A percentile compares a stretch with the other conserved stretches of the same genome.
Evolutionary conservation across 1,140 invertebrate species (phyloP).

Genomic region (Armadillidium nasatum): DNA sequence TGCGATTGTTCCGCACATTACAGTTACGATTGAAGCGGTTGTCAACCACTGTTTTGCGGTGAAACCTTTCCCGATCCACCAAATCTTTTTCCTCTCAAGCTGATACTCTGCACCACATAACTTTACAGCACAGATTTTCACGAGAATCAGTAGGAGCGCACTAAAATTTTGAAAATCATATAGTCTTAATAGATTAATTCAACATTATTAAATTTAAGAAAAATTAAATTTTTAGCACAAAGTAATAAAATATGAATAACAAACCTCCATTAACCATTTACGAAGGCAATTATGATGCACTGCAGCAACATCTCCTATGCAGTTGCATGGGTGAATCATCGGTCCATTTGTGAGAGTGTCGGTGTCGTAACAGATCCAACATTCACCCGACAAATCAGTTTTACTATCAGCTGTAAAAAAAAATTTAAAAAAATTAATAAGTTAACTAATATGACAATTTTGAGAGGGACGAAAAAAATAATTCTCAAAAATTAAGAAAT

Average conservation of each 20-base stretch:
- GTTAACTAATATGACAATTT: background rate
- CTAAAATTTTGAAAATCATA: background rate
- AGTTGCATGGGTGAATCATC: constrained; percentile 82
- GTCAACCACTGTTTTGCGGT: constrained; percentile 74
- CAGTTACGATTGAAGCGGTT: constrained; percentile 61
- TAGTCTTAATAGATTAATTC: background rate
- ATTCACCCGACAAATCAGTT: constrained; percentile 56
- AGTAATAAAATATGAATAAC: constrained; percentile 18
- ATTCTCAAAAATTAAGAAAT: background rate
- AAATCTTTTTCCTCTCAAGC: constrained; percentile 55
- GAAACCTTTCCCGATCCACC: constrained; percentile 69
- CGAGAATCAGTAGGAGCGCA: constrained; percentile 56
- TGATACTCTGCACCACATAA: constrained; percentile 72
- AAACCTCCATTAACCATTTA: constrained; percentile 71
- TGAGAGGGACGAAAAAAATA: background rate
- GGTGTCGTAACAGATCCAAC: constrained; percentile 90
- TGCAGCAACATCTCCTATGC: constrained; percentile 80
- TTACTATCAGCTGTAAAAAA: background rate
- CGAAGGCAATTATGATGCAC: constrained; percentile 90
- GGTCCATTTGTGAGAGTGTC: constrained; percentile 67
- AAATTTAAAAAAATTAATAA: background rate
- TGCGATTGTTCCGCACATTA: constrained; percentile 67
- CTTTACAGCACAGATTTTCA: constrained; percentile 68
- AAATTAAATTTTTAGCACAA: constrained; percentile 16
- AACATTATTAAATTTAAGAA: background rate